phyloP scores from a whole-genome alignment of 2,113 vertebrate genomes.

The Indicator indicator region DNA sequence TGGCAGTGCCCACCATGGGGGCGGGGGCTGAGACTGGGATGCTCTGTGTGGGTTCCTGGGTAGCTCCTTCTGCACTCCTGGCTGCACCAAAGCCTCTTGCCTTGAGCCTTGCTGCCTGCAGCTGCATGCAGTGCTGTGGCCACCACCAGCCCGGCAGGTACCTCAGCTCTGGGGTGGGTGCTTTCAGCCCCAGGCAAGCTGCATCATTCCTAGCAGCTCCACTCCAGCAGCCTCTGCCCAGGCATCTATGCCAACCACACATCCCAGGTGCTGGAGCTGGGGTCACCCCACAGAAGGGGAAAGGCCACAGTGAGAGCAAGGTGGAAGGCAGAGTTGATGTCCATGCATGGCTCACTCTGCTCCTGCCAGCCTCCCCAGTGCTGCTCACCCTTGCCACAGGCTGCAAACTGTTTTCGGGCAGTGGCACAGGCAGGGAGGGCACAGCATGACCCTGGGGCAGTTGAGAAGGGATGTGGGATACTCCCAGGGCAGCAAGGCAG shows the following conservation, averaged over 20 bases:
- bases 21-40: not conserved
- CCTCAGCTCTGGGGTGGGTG: not conserved
- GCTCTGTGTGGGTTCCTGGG: fast-evolving
- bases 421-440: not conserved
- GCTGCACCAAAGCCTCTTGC: not conserved
- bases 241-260: fast-evolving
- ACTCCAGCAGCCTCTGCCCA: not conserved
- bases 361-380: fast-evolving
- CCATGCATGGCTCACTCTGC: not conserved
- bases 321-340: not conserved
- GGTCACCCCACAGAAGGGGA: fast-evolving
- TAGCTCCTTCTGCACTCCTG: not conserved
- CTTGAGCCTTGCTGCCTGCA: not conserved
- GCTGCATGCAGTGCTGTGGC: fast-evolving
- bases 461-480: not conserved
- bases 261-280: not conserved
- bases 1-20: not conserved
- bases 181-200: not conserved
- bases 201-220: not conserved
- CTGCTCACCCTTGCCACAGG: not conserved
- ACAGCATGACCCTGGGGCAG: not conserved
- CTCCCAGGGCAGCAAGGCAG: not conserved
- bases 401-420: not conserved
- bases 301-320: not conserved
- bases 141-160: not conserved